phyloP scores from a whole-genome alignment of 2,888 invertebrate genomes.

The Synergus japonicus region DNA sequence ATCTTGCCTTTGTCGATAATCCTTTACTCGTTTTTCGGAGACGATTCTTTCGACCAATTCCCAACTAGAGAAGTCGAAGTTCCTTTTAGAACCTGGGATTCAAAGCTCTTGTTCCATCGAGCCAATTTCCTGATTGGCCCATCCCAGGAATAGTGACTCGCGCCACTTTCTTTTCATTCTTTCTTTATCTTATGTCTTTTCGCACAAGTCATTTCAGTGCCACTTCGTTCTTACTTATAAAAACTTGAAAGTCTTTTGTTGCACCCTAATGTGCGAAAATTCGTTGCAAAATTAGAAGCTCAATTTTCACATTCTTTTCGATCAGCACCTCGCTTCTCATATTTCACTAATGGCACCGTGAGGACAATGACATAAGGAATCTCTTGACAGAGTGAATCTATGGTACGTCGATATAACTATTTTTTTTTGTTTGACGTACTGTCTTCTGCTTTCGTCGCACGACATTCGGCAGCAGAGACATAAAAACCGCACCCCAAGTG shows the following conservation, averaged over 20 bases:
- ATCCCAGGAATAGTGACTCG: constrained; percentile 11
- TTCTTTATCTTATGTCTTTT: not conserved
- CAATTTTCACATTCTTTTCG: not conserved
- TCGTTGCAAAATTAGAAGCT: not conserved
- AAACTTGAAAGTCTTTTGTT: not conserved
- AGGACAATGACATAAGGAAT: not conserved
- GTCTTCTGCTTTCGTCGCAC: constrained; percentile 6
- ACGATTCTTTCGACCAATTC: constrained; percentile 38
- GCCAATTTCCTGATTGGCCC: constrained; percentile 45
- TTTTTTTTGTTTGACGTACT: not conserved
- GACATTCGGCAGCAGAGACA: not conserved
- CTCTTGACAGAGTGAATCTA: not conserved
- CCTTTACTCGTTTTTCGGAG: constrained; percentile 38
- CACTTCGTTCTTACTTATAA: not conserved
- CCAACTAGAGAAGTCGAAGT: constrained; percentile 28
- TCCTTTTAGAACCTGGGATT: constrained; percentile 32
- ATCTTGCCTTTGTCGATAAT: constrained; percentile 37
- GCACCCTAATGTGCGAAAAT: not conserved
- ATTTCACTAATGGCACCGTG: not conserved
- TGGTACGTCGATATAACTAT: not conserved
- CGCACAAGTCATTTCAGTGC: not conserved
- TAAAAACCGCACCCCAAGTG: constrained; percentile 23
- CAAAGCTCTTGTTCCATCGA: constrained; percentile 40
- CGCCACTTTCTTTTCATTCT: constrained; percentile 34
- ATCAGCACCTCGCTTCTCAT: not conserved